Evolutionary conservation across 2,888 invertebrate genomes (phyloP).

Genomic region (Adelphocoris suturalis): DNA sequence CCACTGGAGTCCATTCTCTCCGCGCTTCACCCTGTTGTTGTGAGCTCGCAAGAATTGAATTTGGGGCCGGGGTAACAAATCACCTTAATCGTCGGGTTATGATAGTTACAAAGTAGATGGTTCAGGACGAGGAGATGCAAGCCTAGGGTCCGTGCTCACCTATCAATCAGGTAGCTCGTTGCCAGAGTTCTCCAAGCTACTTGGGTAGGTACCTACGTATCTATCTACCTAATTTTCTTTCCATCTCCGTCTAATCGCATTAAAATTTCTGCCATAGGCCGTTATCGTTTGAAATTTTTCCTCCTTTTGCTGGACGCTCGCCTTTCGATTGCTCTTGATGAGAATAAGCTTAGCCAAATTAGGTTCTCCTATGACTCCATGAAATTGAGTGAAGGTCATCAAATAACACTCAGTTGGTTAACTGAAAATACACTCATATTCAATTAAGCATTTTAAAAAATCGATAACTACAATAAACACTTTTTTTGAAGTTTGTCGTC

Average conservation of each 20-base stretch:
- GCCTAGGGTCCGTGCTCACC: conserved; percentile 11
- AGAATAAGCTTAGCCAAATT: too few species aligned
- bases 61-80: conserved; percentile 33
- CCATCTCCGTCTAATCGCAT: conserved; percentile 38
- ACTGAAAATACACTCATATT: not conserved
- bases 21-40: conserved; percentile 21
- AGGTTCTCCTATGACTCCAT: not conserved
- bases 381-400: not conserved
- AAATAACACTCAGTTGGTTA: not conserved
- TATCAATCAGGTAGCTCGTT: conserved; percentile 54
- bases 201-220: not conserved
- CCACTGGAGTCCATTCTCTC: conserved; percentile 16
- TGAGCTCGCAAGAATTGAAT: conserved; percentile 28
- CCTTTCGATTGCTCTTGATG: not conserved
- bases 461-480: too few species aligned
- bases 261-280: not conserved
- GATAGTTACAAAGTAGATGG: conserved; percentile 46
- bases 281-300: not conserved
- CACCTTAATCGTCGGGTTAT: conserved; percentile 43
- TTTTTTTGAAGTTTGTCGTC: too few species aligned
- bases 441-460: too few species aligned
- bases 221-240: not conserved
- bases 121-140: not conserved
- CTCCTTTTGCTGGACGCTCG: not conserved
- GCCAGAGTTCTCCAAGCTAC: not conserved